Percentiles rank a stretch among this genome's conserved stretches.
These are phyloP conservation scores for Sebastes hubbsi DNA, from an alignment of 2,797 vertebrate species.

Conservation along the genomic window DNA sequence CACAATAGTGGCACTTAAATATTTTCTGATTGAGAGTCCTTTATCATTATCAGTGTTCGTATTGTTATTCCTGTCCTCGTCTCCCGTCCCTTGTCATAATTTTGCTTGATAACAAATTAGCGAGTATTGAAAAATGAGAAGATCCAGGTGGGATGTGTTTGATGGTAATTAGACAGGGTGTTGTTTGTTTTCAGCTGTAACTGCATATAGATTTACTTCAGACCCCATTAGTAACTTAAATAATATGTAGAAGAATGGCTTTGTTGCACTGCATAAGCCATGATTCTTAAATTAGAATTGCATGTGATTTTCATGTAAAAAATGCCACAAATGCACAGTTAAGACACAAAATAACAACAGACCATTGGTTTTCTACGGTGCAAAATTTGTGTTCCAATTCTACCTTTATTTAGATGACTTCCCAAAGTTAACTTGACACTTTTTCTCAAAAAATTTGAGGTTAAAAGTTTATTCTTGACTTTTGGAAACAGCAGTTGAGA, in stretches of 20 bases:
- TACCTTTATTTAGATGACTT: not conserved
- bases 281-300: not conserved
- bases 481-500: not conserved
- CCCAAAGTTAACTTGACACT: not conserved
- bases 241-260: not conserved
- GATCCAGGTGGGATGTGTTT: not conserved
- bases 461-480: not conserved
- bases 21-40: too few species aligned
- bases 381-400: not conserved
- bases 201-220: not conserved
- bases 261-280: not conserved
- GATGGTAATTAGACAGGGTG: not conserved
- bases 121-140: not conserved
- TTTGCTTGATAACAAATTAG: not conserved
- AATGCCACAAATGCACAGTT: not conserved
- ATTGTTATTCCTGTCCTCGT: not conserved
- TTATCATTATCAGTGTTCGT: not conserved
- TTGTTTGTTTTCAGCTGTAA: not conserved
- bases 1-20: not conserved
- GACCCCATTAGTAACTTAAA: not conserved
- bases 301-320: not conserved
- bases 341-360: not conserved
- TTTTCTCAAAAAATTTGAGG: not conserved
- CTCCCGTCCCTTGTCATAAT: not conserved
- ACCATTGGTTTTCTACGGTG: not conserved